phyloP scores from a whole-genome alignment of 30 jellyfish, hydroid and myxozoan genomes.

The Sanderia malayensis region DNA sequence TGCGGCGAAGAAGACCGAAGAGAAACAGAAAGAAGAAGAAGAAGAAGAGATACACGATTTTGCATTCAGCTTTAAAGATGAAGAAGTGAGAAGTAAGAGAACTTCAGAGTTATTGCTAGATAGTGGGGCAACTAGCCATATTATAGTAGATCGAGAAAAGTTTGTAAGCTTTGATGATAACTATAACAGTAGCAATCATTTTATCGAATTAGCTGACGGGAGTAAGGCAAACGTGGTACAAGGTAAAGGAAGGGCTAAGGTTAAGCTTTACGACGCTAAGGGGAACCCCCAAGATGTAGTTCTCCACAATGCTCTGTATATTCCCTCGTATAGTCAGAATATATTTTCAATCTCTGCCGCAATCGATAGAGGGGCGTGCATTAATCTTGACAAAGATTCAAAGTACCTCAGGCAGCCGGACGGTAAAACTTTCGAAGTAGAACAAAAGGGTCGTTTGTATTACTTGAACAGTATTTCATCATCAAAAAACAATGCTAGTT shows the following conservation, averaged over 20 bases:
- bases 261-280: constrained; percentile 1
- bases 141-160: not conserved
- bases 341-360: constrained; percentile 34
- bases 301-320: no score
- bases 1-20: no score
- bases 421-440: constrained; percentile 22
- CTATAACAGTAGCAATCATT: constrained; percentile 26
- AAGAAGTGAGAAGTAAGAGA: no score
- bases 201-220: constrained; percentile 67
- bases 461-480: not conserved
- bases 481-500: not conserved
- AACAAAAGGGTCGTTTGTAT: constrained; percentile 12
- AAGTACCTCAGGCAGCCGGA: not conserved
- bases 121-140: constrained; percentile 38
- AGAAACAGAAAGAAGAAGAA: no score
- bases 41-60: no score
- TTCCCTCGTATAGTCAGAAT: constrained; percentile 8
- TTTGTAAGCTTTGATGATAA: constrained; percentile 25
- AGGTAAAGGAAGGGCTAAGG: constrained; percentile 29
- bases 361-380: constrained; percentile 4
- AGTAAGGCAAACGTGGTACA: constrained; percentile 27
- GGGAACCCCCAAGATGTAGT: constrained; percentile 30
- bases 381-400: not conserved
- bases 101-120: no score
- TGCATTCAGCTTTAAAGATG: no score